Conservation (phyloP, 2,797 vertebrate genomes). For the Myotis myotis region DNA sequence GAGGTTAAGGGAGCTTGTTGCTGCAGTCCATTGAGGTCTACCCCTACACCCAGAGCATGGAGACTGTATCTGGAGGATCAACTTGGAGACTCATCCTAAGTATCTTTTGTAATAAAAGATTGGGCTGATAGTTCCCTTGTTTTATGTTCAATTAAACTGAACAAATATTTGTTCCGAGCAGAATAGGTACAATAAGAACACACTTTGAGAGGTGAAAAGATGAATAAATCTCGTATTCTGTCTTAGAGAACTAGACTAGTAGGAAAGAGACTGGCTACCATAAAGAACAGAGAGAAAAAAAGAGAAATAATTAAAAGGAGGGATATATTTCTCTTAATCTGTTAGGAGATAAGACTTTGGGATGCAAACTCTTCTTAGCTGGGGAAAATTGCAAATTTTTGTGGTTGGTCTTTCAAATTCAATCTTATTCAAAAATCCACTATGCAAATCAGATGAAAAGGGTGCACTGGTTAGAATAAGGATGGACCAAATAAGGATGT, state of each 20-base stretch:
- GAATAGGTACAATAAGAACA: background rate
- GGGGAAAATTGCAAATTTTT: background rate
- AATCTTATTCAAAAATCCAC: background rate
- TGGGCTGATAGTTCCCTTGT: background rate
- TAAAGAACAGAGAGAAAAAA: background rate
- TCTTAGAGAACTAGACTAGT: background rate
- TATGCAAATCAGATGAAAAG: background rate
- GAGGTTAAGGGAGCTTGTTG: background rate
- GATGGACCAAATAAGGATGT: background rate
- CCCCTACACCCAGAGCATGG: background rate
- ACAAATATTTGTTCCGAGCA: slow-evolving; percentile 23
- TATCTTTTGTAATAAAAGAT: background rate
- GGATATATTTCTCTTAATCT: background rate
- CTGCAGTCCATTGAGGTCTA: background rate
- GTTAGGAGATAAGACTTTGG: background rate
- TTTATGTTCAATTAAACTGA: slow-evolving; percentile 37
- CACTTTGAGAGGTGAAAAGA: background rate
- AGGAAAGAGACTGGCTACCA: background rate
- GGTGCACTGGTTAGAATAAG: background rate
- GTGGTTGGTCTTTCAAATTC: background rate
- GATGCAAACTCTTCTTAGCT: background rate
- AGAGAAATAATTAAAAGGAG: background rate
- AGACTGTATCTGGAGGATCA: background rate
- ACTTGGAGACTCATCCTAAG: background rate
- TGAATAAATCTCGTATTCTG: background rate